Percentiles rank a stretch among this genome's conserved stretches.
Evolutionary conservation across 2,797 vertebrate genomes (phyloP).

Genomic region (Phoxinus dragarum): DNA sequence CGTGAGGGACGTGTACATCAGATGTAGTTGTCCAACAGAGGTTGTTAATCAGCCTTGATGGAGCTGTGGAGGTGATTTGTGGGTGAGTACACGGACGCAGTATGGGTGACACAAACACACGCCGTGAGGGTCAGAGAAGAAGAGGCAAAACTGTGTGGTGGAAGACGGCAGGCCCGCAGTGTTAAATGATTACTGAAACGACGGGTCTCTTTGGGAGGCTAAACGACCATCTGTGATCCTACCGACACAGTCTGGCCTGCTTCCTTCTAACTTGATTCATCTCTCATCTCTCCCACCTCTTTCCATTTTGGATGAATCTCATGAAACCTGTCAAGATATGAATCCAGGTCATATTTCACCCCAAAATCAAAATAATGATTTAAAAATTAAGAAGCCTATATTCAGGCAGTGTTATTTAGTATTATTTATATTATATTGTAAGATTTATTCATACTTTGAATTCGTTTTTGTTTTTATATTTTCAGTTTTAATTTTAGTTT

Average conservation of each 20-base stretch:
- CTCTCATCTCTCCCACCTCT: slow-evolving; percentile 30
- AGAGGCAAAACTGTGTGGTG: slow-evolving; percentile 60
- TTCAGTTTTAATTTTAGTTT: too few relatives aligned
- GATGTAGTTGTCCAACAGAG: slow-evolving; percentile 29
- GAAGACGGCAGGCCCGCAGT: slow-evolving; percentile 63
- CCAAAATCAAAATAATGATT: background rate
- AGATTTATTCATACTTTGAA: background rate
- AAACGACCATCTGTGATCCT: slow-evolving; percentile 83
- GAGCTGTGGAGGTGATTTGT: slow-evolving; percentile 58
- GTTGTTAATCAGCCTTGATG: slow-evolving; percentile 65
- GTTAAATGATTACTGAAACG: slow-evolving; percentile 74
- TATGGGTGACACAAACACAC: slow-evolving; percentile 63
- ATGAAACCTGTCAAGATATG: background rate
- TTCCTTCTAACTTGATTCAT: slow-evolving; percentile 50
- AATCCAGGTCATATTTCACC: background rate
- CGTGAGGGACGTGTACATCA: background rate
- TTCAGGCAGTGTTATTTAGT: background rate
- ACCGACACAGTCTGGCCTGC: slow-evolving; percentile 66
- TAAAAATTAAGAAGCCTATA: background rate
- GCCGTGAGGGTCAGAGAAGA: slow-evolving; percentile 51
- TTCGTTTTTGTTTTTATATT: background rate
- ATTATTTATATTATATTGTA: background rate
- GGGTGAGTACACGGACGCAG: slow-evolving; percentile 58
- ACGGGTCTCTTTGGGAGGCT: slow-evolving; percentile 76
- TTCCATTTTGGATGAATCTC: background rate